Percentiles rank a stretch among this genome's conserved stretches.
Evolutionary conservation across 2,888 invertebrate genomes (phyloP).

Genomic region (Leucophora obtusa): DNA sequence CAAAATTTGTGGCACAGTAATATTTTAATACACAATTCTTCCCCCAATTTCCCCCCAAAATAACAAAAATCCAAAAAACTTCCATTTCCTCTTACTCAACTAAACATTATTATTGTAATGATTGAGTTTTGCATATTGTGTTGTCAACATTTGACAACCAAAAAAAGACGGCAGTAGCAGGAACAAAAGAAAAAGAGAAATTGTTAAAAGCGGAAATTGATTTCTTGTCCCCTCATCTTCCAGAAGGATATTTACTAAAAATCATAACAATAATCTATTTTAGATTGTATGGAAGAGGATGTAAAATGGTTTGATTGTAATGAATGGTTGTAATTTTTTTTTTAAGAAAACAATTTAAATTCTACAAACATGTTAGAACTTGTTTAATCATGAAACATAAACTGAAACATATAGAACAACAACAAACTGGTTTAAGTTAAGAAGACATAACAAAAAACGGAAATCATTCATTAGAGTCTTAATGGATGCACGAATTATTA

Average conservation of each 20-base stretch:
- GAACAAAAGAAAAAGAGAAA: slow-evolving; percentile 16
- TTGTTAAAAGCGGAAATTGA: slow-evolving; percentile 48
- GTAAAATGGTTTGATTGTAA: no score
- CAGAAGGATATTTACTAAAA: no score
- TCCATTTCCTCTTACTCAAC: slow-evolving; percentile 1
- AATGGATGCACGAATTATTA: background rate
- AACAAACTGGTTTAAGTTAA: background rate
- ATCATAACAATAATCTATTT: no score
- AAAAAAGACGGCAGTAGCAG: background rate
- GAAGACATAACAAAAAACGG: slow-evolving; percentile 14
- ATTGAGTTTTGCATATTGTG: background rate
- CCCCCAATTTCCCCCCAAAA: background rate
- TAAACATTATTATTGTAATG: no score
- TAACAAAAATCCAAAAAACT: background rate
- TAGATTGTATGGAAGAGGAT: no score
- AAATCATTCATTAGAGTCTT: slow-evolving; percentile 41
- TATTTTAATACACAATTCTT: background rate
- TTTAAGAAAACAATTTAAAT: no score
- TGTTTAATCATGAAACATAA: background rate
- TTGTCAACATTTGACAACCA: slow-evolving; percentile 32
- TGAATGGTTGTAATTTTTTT: no score
- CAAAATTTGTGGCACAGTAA: no score
- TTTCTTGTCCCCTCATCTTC: slow-evolving; percentile 29
- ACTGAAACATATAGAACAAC: slow-evolving; percentile 7
- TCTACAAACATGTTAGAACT: no score